Evolutionary conservation across 2,113 vertebrate genomes (phyloP).

Genomic region (Nestor notabilis): DNA sequence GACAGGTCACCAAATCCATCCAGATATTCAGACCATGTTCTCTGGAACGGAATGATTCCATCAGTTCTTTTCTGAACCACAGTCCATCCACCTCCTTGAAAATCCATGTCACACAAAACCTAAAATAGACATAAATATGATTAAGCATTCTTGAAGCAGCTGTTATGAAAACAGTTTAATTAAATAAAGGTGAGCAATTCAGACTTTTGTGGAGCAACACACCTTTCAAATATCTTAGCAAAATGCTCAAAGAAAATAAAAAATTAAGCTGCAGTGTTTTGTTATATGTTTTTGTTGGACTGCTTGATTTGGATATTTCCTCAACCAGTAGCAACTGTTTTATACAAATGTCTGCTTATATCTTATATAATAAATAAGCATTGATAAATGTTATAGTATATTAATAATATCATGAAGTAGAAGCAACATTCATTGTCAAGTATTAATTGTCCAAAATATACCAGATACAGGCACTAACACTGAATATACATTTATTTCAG

Average conservation of each 20-base stretch:
- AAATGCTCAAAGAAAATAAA: background rate
- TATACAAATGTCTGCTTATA: background rate
- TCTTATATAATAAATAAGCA: background rate
- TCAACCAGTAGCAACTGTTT: background rate
- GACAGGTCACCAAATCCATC: slow-evolving; percentile 90
- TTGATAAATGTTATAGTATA: background rate
- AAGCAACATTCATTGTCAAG: background rate
- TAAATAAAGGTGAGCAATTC: background rate
- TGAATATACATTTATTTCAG: background rate
- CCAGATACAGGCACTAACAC: background rate
- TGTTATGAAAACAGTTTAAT: background rate
- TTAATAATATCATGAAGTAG: background rate
- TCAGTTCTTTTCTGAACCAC: slow-evolving; percentile 87
- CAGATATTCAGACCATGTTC: slow-evolving; percentile 85
- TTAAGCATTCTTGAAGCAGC: background rate
- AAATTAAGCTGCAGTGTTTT: background rate
- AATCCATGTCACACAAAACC: slow-evolving; percentile 96
- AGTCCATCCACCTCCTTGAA: slow-evolving; percentile 92
- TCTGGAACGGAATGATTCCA: slow-evolving; percentile 84
- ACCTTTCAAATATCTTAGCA: background rate
- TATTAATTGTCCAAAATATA: background rate
- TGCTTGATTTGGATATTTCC: background rate
- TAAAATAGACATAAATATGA: slow-evolving; percentile 49
- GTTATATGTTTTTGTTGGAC: background rate
- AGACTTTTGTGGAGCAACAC: background rate